phyloP scores from a whole-genome alignment of 2,888 invertebrate genomes.

The Hemistola chrysoprasaria region DNA sequence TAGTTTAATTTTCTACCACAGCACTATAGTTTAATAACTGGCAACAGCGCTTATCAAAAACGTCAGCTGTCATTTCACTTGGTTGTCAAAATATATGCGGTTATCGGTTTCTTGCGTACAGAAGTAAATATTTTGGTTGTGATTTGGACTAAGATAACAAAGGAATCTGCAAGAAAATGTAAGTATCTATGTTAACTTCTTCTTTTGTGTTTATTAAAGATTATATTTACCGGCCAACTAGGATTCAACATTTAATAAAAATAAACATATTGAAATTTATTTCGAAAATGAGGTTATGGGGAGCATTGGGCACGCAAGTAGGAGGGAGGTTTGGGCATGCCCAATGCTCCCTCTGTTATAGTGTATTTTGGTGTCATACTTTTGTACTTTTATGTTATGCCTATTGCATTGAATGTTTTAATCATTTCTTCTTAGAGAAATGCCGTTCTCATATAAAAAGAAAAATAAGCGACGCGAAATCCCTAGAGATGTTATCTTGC shows the following conservation, averaged over 20 bases:
- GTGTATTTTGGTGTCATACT: too few relatives aligned
- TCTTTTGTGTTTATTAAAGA: conserved; percentile 8
- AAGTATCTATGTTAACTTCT: conserved; percentile 13
- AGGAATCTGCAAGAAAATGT: conserved; percentile 16
- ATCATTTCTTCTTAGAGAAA: too few relatives aligned
- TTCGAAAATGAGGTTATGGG: conserved; percentile 5
- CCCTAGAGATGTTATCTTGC: conserved; percentile 10
- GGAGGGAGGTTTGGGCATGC: conserved; percentile 6
- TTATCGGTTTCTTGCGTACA: conserved; percentile 12
- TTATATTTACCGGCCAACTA: conserved; percentile 11
- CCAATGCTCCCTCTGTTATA: too few relatives aligned
- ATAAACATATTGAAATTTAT: too few relatives aligned
- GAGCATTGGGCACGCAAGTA: conserved; percentile 12
- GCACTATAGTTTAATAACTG: conserved; percentile 9
- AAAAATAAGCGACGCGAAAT: too few relatives aligned
- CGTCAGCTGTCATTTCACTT: conserved; percentile 11
- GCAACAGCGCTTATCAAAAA: conserved; percentile 12
- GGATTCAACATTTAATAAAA: conserved; percentile 8
- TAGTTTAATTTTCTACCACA: too few relatives aligned
- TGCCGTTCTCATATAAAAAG: too few relatives aligned
- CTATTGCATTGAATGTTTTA: too few relatives aligned
- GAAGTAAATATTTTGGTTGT: conserved; percentile 24
- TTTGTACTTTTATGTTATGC: too few relatives aligned
- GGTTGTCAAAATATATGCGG: conserved; percentile 11
- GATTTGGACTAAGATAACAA: conserved; percentile 16